Percentiles rank a stretch among this genome's conserved stretches.
Conservation (phyloP, 2,113 vertebrate species). For the Chaetodon trifascialis region DNA sequence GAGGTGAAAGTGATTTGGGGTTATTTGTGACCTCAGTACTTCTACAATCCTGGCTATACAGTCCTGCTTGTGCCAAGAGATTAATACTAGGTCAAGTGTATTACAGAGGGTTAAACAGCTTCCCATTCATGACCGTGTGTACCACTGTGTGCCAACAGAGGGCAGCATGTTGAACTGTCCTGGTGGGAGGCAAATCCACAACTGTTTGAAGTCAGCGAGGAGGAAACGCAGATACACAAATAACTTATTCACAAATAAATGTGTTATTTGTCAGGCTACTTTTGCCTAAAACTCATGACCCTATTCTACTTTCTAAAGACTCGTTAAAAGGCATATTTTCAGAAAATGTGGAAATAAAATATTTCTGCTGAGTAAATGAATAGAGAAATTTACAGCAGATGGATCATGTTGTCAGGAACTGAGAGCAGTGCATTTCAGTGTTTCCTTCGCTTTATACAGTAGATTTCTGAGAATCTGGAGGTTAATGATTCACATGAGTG, state of each 20-base stretch:
- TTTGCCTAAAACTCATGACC: constrained; percentile 8
- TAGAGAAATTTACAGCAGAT: neutral
- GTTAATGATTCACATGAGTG: neutral
- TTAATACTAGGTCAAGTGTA: neutral
- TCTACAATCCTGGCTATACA: neutral
- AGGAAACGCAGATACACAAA: constrained; percentile 16
- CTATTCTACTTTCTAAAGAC: neutral
- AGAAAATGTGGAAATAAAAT: constrained; percentile 12
- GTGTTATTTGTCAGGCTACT: constrained; percentile 35
- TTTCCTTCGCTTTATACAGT: neutral
- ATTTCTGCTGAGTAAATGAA: neutral
- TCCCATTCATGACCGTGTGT: neutral
- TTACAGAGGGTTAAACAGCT: neutral
- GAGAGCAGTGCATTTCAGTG: neutral
- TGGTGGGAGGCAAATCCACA: constrained; percentile 4
- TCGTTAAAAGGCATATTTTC: neutral
- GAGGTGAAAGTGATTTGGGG: neutral
- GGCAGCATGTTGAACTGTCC: constrained; percentile 45
- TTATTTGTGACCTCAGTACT: neutral
- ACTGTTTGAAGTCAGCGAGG: constrained; percentile 3
- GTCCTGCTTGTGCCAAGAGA: neutral
- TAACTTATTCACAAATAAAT: constrained; percentile 48
- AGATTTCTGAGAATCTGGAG: neutral
- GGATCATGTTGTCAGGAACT: neutral
- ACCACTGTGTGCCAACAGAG: constrained; percentile 34